phyloP scores from a whole-genome alignment of 2,113 vertebrate genomes.

The Ammospiza nelsoni region DNA sequence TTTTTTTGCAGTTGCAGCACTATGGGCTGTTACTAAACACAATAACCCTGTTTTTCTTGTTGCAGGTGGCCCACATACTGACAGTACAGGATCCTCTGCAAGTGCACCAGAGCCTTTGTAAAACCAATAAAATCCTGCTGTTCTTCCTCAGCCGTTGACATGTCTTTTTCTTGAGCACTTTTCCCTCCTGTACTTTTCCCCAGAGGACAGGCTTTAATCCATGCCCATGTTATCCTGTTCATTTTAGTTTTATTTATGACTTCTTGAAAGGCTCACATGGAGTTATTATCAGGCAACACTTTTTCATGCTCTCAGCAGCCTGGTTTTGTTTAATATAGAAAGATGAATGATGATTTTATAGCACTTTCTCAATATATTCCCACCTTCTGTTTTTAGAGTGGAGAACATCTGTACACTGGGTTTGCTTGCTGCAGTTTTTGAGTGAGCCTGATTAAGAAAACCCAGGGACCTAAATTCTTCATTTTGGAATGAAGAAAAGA shows the following conservation, averaged over 20 bases:
- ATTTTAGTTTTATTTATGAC: background rate
- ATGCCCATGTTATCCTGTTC: background rate
- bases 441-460: background rate
- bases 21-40: background rate
- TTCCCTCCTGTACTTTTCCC: background rate
- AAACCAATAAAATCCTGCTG: background rate
- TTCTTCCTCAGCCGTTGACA: background rate
- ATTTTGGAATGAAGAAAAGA: background rate
- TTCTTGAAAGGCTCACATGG: background rate
- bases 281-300: background rate
- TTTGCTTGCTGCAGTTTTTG: background rate
- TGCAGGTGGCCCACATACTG: slow-evolving; percentile 33
- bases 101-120: background rate
- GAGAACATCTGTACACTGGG: background rate
- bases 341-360: background rate
- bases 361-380: background rate
- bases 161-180: background rate
- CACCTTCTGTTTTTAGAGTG: background rate
- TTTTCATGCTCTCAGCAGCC: background rate
- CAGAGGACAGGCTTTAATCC: background rate
- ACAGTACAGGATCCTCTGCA: background rate
- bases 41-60: background rate
- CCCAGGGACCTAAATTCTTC: background rate
- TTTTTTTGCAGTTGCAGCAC: background rate
- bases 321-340: background rate